Evolutionary conservation across 2,888 invertebrate species (phyloP).

Genomic region (Drosophila quasianomalipes): DNA sequence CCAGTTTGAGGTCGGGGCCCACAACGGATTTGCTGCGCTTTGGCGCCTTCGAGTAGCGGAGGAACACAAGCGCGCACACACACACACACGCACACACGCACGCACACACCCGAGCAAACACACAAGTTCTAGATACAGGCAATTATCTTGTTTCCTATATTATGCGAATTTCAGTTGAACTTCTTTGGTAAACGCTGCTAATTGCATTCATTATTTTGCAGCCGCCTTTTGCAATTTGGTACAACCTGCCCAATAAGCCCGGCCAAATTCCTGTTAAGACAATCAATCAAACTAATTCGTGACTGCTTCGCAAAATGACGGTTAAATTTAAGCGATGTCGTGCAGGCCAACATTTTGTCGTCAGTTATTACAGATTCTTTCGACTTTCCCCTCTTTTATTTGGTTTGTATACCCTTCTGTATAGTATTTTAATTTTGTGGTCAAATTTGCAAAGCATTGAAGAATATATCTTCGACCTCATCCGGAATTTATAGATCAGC

Average conservation of each 20-base stretch:
- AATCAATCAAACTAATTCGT: constrained; percentile 71
- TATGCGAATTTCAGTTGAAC: constrained; percentile 4
- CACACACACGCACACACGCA: neutral
- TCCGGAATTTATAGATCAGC: neutral
- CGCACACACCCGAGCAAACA: neutral
- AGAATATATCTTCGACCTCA: neutral
- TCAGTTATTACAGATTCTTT: constrained; percentile 32
- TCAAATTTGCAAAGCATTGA: neutral
- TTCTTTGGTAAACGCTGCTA: constrained; percentile 56
- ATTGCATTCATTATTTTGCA: constrained; percentile 67
- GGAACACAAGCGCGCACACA: neutral
- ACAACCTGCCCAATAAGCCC: constrained; percentile 19
- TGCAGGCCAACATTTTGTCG: constrained; percentile 46
- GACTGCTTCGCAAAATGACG: constrained; percentile 44
- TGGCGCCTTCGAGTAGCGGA: constrained; percentile 68
- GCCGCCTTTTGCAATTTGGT: constrained; percentile 39
- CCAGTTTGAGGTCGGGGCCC: constrained; percentile 63
- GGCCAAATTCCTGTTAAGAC: constrained; percentile 49
- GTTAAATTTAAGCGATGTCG: constrained; percentile 48
- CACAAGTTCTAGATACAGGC: constrained; percentile 42
- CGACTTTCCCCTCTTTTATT: constrained; percentile 12
- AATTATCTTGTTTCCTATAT: constrained; percentile 38
- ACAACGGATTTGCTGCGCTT: constrained; percentile 72
- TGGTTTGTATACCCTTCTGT: neutral
- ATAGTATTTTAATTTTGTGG: neutral